Conservation (phyloP, 2,113 vertebrate species). For the Rhizomys pruinosus region DNA sequence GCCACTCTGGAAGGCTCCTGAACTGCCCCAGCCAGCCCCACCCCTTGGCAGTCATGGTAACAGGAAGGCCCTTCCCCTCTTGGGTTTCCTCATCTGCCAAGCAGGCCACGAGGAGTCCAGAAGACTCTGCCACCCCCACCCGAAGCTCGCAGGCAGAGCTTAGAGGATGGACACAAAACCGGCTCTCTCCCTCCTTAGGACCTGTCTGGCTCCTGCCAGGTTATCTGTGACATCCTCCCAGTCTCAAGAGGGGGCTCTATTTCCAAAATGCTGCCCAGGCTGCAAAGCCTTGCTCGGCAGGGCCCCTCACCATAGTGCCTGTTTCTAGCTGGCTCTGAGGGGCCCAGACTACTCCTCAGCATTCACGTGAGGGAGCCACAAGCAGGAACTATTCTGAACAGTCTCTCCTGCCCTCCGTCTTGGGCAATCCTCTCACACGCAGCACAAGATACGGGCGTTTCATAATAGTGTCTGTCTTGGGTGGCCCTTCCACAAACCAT, state of each 20-base stretch:
- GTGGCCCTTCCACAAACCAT: background rate
- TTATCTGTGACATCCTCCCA: rapidly evolving
- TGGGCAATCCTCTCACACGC: background rate
- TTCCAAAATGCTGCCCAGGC: background rate
- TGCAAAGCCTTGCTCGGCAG: background rate
- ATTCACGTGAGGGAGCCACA: rapidly evolving
- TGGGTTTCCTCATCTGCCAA: constrained; percentile 44
- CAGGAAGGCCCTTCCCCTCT: constrained; percentile 53
- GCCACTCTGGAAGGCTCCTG: background rate
- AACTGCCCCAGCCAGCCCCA: no score
- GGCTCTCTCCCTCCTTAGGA: background rate
- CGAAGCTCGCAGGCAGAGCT: background rate
- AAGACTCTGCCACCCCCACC: background rate
- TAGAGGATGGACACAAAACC: background rate
- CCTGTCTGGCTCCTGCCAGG: background rate
- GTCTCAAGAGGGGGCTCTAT: background rate
- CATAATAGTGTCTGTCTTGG: background rate
- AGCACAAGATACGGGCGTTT: background rate
- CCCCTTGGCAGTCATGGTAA: background rate
- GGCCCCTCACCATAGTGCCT: background rate
- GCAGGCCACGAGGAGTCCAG: background rate
- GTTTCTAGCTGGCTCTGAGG: background rate
- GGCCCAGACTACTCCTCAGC: rapidly evolving
- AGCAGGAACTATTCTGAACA: background rate
- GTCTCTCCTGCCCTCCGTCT: background rate